These are phyloP conservation scores for Margaritifera margaritifera DNA, from an alignment of 2,888 invertebrate genomes.

Conservation along the genomic window DNA sequence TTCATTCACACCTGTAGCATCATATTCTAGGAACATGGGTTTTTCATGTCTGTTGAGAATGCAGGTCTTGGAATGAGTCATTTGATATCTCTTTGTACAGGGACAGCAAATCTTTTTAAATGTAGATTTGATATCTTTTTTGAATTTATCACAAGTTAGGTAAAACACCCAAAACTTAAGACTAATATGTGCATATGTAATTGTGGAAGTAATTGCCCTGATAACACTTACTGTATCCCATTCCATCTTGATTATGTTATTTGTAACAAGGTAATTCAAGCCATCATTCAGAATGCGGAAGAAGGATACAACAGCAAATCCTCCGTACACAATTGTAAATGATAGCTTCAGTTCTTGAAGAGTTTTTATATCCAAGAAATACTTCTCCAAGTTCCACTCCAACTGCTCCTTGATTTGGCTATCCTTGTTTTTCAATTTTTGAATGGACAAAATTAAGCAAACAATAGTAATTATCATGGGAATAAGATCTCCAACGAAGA, in stretches of 20 bases:
- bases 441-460: conserved; percentile 44
- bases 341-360: conserved; percentile 45
- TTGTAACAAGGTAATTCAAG: conserved; percentile 10
- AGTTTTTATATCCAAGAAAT: conserved; percentile 58
- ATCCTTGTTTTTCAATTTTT: conserved; percentile 7
- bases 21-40: too few species aligned
- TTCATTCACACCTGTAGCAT: too few species aligned
- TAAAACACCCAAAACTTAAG: conserved; percentile 58
- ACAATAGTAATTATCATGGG: conserved; percentile 54
- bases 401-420: conserved; percentile 26
- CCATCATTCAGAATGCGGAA: conserved; percentile 23
- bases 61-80: conserved; percentile 12
- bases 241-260: conserved; percentile 15
- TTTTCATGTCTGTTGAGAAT: conserved; percentile 12
- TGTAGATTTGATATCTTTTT: conserved; percentile 32
- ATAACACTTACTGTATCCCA: conserved; percentile 23
- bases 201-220: conserved; percentile 29
- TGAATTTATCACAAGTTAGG: conserved; percentile 48
- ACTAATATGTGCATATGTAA: conserved; percentile 49
- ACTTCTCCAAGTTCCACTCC: conserved; percentile 45
- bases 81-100: conserved; percentile 5
- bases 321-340: conserved; percentile 17
- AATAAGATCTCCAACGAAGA: conserved; percentile 54
- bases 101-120: conserved; percentile 15
- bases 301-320: conserved; percentile 10